Evolutionary conservation across 2,797 vertebrate genomes (phyloP), one percentile per base, ranked within the genome.

Genomic region (Sebastes alutus): DNA sequence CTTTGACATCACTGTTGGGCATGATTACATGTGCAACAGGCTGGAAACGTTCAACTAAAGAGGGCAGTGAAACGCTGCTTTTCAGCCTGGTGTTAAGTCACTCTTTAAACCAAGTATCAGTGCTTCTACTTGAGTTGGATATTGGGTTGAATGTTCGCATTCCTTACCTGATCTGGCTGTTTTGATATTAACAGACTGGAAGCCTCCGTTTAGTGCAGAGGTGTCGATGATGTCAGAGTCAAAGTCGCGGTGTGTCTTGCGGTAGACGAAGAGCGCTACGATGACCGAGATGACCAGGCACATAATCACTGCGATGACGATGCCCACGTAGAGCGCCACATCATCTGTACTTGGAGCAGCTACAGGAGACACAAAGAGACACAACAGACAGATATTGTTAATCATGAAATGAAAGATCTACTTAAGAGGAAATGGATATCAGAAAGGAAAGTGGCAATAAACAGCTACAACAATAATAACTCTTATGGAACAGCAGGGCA

Each of bases 191-290:
- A 99, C 97, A 2, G 97, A 97, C 92, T 98, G 98, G 88, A 99
- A 98, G 55, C 97, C 98, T 22, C 98, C 97, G 0, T 99, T 99
- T 1, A 99, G 94, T 0, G 97, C 97, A 0, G 98, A 98, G 9
- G 97, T 97, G 94, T 99, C 98, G n/a, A 98, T 98, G 76, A 99
- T 98, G 78, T 98, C 97, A 0, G 97, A 98, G 86, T 98, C 97
- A 32, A 98, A 98, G 94, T 98, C 97, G 0, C 96, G 96, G 83
- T 99, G 98, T 10, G 98, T 98, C 94, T 99, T 99, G 80, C 97
- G 97, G 80, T 99, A 99, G 38, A 99, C 97, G 13, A 98, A 97
- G 7, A 99, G 95, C 0, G 97, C 97, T 92, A 99, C 97, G 0
- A 93, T 96, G 83, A 97, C 95, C 0, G 97, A 97, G 91, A 99